phyloP scores from a whole-genome alignment of 2,888 invertebrate genomes.

The Isotomurus palustris region DNA sequence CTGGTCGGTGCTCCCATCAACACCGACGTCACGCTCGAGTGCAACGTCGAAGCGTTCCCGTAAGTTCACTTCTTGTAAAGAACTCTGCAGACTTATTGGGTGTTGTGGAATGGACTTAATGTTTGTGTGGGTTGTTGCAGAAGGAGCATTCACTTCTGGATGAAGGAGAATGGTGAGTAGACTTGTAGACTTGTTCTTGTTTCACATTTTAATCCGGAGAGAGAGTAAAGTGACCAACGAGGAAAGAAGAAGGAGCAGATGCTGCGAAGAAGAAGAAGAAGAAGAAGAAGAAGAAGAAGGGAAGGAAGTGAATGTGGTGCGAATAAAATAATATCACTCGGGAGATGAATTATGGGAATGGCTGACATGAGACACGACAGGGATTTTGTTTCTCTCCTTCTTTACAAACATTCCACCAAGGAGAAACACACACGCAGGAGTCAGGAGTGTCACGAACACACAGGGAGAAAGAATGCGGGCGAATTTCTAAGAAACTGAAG shows the following conservation, averaged over 20 bases:
- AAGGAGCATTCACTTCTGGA: constrained; percentile 74
- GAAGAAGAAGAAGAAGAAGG: background rate
- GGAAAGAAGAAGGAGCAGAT: constrained; percentile 2
- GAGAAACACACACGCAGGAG: too few species aligned
- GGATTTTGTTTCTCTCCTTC: background rate
- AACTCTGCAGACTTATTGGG: background rate
- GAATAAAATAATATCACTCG: too few species aligned
- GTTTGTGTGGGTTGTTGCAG: constrained; percentile 11
- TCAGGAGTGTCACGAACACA: too few species aligned
- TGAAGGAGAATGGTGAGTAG: constrained; percentile 72
- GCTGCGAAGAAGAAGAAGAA: background rate
- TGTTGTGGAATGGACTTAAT: background rate
- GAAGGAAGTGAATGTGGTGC: constrained; percentile 1
- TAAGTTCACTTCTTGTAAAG: constrained; percentile 14
- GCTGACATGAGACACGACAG: constrained; percentile 16
- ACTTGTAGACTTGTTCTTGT: background rate
- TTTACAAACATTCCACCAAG: too few species aligned
- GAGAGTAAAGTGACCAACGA: background rate
- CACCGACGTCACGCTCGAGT: constrained; percentile 80
- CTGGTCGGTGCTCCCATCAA: constrained; percentile 51
- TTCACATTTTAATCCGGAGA: background rate
- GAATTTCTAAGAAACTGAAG: too few species aligned
- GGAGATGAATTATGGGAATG: constrained; percentile 24
- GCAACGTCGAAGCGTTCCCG: constrained; percentile 84
- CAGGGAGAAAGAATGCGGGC: too few species aligned